Evolutionary conservation across 2,797 vertebrate genomes (phyloP).

Genomic region (Bufotes viridis): DNA sequence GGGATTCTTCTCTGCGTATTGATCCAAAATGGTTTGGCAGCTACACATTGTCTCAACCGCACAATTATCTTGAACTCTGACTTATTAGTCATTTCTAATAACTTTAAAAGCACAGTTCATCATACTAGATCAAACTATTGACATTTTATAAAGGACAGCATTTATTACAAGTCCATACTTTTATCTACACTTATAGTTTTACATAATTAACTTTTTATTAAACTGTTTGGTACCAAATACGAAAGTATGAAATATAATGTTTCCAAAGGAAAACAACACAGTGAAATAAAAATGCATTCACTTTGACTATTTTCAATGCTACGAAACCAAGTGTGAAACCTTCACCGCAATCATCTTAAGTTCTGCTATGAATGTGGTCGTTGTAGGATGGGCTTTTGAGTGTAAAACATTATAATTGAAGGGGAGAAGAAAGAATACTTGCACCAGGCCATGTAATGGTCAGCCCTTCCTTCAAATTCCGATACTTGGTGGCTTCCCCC

Average conservation of each 20-base stretch:
- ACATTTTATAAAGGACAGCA: constrained; percentile 32
- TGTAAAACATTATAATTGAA: background rate
- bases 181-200: background rate
- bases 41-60: constrained; percentile 32
- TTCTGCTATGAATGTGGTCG: background rate
- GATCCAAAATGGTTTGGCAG: constrained; percentile 54
- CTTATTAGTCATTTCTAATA: constrained; percentile 54
- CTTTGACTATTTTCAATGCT: background rate
- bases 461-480: background rate
- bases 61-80: constrained; percentile 54
- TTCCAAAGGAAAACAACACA: background rate
- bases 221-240: background rate
- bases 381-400: background rate
- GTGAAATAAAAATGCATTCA: background rate
- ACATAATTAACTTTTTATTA: constrained; percentile 1
- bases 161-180: constrained; percentile 33
- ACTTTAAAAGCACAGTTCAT: constrained; percentile 50
- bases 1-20: constrained; percentile 47
- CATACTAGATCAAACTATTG: constrained; percentile 41
- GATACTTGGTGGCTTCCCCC: background rate
- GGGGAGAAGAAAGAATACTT: background rate
- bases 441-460: background rate
- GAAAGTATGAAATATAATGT: background rate
- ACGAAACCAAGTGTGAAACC: background rate
- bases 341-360: background rate